A percentile compares a stretch with the other conserved stretches of the same genome.
phyloP scores from a whole-genome alignment of 2,888 invertebrate genomes.

The Eristalinus sepulchralis region DNA sequence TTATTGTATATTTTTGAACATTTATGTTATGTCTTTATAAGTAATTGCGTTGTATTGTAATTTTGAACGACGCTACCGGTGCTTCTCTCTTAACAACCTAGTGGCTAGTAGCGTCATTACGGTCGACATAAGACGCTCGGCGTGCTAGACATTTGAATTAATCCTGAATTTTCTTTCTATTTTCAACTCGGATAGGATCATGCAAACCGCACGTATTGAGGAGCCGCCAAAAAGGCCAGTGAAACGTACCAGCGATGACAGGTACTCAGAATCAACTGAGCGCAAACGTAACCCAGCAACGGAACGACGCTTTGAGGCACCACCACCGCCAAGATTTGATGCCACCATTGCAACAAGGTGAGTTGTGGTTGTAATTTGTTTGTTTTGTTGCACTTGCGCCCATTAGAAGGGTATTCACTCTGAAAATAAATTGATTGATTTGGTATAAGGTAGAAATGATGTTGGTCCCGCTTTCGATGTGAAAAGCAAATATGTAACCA shows the following conservation, averaged over 20 bases:
- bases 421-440: neutral
- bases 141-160: conserved; percentile 12
- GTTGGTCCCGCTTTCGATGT: too few species aligned
- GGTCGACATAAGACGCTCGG: conserved; percentile 20
- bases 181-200: conserved; percentile 75
- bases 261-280: conserved; percentile 77
- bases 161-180: conserved; percentile 45
- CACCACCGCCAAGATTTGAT: conserved; percentile 81
- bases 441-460: too few species aligned
- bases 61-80: conserved; percentile 56
- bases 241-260: conserved; percentile 78
- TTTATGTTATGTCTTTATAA: conserved; percentile 24
- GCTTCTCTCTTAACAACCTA: conserved; percentile 52
- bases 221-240: conserved; percentile 77
- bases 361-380: conserved; percentile 3
- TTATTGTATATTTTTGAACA: conserved; percentile 41
- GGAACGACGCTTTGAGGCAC: conserved; percentile 78
- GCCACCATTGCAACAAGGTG: conserved; percentile 79
- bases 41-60: conserved; percentile 16
- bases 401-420: neutral
- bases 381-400: neutral
- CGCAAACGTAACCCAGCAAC: conserved; percentile 77
- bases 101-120: conserved; percentile 63
- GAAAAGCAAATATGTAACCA: too few species aligned
- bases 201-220: conserved; percentile 79